Percentiles rank a stretch among this genome's conserved stretches.
Evolutionary conservation across 2,888 invertebrate genomes (phyloP).

Genomic region (Mystacides longicornis): DNA sequence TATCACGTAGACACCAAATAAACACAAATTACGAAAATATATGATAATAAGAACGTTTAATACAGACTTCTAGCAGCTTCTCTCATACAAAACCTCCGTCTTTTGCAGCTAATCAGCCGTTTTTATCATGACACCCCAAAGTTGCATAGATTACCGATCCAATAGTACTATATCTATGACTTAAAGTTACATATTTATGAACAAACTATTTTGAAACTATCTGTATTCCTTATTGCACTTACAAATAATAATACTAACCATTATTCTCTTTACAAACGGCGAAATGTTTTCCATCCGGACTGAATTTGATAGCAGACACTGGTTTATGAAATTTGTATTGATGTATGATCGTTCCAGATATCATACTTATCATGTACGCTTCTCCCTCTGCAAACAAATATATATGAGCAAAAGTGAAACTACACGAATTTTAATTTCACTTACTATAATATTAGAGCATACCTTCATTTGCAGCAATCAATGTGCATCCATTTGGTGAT

Average conservation of each 20-base stretch:
- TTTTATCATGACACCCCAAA: too few species aligned
- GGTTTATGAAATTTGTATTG: constrained; percentile 73
- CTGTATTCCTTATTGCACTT: too few species aligned
- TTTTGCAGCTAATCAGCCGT: too few species aligned
- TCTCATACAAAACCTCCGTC: too few species aligned
- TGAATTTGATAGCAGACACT: constrained; percentile 76
- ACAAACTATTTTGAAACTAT: neutral
- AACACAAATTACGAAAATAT: too few species aligned
- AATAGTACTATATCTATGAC: neutral
- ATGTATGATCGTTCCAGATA: constrained; percentile 77
- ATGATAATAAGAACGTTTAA: too few species aligned
- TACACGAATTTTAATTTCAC: neutral
- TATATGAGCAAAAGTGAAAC: neutral
- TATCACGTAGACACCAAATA: too few species aligned
- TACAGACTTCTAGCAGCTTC: too few species aligned
- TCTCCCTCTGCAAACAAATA: constrained; percentile 55
- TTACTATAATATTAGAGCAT: neutral
- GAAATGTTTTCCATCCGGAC: constrained; percentile 89
- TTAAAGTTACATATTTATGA: neutral
- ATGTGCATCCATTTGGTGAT: constrained; percentile 78
- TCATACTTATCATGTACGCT: constrained; percentile 76
- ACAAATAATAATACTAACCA: constrained; percentile 43
- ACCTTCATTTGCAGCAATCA: constrained; percentile 88
- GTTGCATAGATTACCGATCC: too few species aligned
- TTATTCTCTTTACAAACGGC: constrained; percentile 82